phyloP scores from a whole-genome alignment of 2,888 invertebrate genomes.

The Drosophila neoperkinsi region DNA sequence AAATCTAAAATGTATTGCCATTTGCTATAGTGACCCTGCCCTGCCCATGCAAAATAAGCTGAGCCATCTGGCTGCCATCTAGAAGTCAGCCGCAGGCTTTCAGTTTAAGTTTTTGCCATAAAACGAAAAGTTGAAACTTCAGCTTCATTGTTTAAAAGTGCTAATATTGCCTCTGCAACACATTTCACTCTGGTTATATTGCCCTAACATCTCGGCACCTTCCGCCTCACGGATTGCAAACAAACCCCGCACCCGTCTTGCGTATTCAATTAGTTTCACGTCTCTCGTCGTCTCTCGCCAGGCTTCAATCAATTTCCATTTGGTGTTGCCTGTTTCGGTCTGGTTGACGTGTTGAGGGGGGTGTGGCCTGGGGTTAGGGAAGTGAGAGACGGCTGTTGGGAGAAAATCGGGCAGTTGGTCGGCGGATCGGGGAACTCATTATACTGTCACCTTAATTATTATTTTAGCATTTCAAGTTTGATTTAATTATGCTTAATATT shows the following conservation, averaged over 20 bases:
- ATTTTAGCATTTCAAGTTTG: conserved; percentile 66
- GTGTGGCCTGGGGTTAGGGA: neutral
- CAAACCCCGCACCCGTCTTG: conserved; percentile 1
- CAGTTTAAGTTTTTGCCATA: neutral
- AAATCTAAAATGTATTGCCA: conserved; percentile 13
- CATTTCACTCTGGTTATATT: conserved; percentile 28
- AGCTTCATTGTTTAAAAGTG: conserved; percentile 5
- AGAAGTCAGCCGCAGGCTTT: conserved; percentile 17
- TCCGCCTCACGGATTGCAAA: conserved; percentile 8
- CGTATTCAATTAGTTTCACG: conserved; percentile 61
- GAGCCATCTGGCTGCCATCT: neutral
- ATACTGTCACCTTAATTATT: conserved; percentile 75
- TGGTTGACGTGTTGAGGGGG: conserved; percentile 4
- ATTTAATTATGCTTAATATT: conserved; percentile 74
- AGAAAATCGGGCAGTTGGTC: neutral
- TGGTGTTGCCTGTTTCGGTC: conserved; percentile 8
- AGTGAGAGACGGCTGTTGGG: neutral
- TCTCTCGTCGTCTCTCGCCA: conserved; percentile 5
- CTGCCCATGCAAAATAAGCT: neutral
- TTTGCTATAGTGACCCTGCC: neutral
- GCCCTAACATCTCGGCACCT: conserved; percentile 38
- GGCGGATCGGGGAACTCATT: conserved; percentile 48
- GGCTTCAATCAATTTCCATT: conserved; percentile 61
- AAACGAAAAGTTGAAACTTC: neutral
- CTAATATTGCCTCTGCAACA: conserved; percentile 8